Base-by-base conservation (phyloP, 1,140 invertebrate genomes). In the Lordiphosa clarofinis region DNA sequence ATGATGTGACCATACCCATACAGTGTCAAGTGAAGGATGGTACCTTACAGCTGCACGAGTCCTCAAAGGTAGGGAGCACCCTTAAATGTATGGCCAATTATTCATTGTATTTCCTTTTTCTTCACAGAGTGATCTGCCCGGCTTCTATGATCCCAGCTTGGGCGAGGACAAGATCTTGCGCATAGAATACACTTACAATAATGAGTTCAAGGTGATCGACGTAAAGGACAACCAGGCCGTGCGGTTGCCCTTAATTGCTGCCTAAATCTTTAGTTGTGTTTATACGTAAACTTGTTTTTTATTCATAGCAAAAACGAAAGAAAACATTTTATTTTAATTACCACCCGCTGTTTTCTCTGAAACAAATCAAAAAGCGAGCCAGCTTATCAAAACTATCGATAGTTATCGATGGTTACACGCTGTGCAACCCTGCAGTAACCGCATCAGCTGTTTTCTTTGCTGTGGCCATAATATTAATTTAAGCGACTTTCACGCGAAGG, bases 101-200 rank as follows among this genome's bases (percentile, higher is more conserved):
- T 11, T 13, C 0, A 28, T 46, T 39, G n/a, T 1, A 0, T 1
- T 19, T 35, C 0, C 8, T 8, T 59, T 49, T 6, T 33, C 3
- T 68, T 54, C 53, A 2, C 89, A 99, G 97, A 94, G 94, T 87
- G 95, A 98, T 87, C 89, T 99, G 47, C 95, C 97, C 33, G 98
- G 98, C 21, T 99, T 99, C 90, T 99, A 96, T 90, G 98, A 99
- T 90, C 97, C 97, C 0, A 97, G 96, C 86, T 92, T 98, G 11
- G 96, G 97, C 3, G 97, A 99, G 69, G 94, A 96, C 4, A 99
- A 99, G 89, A 92, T 92, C 59, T 90, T 99, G 19, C 92, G 94
- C 35, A 92, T 99, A 56, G 92, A 95, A 73, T 99, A 99, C 89
- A 92, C 93, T 72, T 98, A 95, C 89, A 93, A 94, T 71, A 93